Base-by-base conservation (phyloP, 2,888 invertebrate genomes). In the Acleris emargana region DNA sequence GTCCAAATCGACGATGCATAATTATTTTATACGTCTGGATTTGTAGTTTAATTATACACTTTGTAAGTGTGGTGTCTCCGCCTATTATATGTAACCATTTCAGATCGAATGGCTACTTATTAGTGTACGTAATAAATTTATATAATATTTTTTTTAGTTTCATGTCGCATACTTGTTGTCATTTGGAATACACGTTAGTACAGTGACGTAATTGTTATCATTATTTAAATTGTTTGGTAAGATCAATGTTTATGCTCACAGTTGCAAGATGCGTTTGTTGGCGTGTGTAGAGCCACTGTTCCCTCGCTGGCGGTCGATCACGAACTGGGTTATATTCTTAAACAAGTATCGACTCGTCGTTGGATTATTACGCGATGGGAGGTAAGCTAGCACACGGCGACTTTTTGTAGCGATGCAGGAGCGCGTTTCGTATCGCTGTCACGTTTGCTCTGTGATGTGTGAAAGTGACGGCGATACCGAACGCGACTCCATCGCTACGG, bases 21-120 rank as follows among this genome's bases (percentile, higher is more conserved):
- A 89, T 90, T 84, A 76, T 84, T 87, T 88, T 89, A 88, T 91
- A 88, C 90, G 88, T 89, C 89, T 82, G 87, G 86, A 88, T 86
- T 86, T 81, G 90, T 91, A 91, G 91, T 90, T 88, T 90, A 87
- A 91, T 89, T 89, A 82, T 86, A 89, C 91, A 91, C 91, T 90
- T 89, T 87, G 83, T 88, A 90, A 89, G 89, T 90, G 89, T 90
- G 84, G 86, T 86, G 83, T 90, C 88, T 92, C 92, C 92, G 92
- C 92, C 92, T 92, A 92, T 92, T 91, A 91, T 87, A 87, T 89
- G 86, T 90, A 89, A 89, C 89, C 89, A 88, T 89, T 87, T 82
- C 86, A 86, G 84, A 86, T 87, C 77, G 82, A 84, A 88, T 91
- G 89, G 88, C 85, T 89, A 90, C 87, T 86, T 86, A 82, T 86